Evolutionary conservation across 2,888 invertebrate genomes (phyloP).

Genomic region (Monoplex corrugatus): DNA sequence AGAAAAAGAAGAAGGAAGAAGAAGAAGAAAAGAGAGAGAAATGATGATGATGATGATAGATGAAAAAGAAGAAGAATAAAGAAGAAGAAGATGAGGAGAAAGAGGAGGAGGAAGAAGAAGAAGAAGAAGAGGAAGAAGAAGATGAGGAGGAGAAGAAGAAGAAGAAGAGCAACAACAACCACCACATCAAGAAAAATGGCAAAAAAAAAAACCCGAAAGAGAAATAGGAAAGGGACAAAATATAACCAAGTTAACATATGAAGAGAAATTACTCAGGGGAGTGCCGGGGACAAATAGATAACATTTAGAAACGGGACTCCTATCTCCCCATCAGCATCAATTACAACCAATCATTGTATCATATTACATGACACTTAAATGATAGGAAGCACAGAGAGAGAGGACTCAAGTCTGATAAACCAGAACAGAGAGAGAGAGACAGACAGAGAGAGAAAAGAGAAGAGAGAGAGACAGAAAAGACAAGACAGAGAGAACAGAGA

Average conservation of each 20-base stretch:
- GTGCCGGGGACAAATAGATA: no score
- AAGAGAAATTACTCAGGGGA: no score
- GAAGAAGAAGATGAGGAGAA: not conserved
- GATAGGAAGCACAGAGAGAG: conserved; percentile 35
- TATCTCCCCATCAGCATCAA: no score
- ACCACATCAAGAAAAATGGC: no score
- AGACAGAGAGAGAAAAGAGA: conserved; percentile 5
- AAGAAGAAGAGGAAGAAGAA: not conserved
- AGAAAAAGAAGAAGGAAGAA: not conserved
- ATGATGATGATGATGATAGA: not conserved
- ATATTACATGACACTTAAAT: no score
- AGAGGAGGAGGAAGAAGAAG: not conserved
- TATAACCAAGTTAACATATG: no score
- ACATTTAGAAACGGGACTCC: no score
- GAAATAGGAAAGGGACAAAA: no score
- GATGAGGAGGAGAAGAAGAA: not conserved
- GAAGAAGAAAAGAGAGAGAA: not conserved
- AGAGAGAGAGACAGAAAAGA: conserved; percentile 26
- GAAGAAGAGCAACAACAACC: no score
- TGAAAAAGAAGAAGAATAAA: not conserved
- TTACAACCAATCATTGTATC: no score
- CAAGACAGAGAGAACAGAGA: not conserved
- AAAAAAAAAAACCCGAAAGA: no score
- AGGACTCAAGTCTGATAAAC: conserved; percentile 12
- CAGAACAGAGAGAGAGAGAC: not conserved